Evolutionary conservation across 1,140 invertebrate species (phyloP).

Genomic region (Drosophila kikkawai): DNA sequence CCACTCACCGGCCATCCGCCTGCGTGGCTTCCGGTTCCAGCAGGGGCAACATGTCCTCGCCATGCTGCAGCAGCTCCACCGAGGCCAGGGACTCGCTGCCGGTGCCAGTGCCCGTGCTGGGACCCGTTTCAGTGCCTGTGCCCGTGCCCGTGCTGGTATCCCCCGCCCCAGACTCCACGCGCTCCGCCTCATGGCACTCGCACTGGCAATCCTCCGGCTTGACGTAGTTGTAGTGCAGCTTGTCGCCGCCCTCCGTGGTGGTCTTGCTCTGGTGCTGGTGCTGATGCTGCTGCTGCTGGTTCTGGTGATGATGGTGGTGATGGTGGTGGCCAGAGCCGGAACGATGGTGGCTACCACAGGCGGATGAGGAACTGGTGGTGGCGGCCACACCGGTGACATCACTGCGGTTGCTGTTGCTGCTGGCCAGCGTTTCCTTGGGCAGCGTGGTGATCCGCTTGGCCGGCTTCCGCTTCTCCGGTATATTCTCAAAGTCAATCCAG

Average conservation of each 20-base stretch:
- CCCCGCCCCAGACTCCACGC: conserved; percentile 68
- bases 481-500: conserved; percentile 95
- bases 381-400: conserved; percentile 26
- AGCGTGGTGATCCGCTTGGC: conserved; percentile 93
- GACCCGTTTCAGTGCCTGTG: conserved; percentile 48
- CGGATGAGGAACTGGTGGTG: conserved; percentile 64
- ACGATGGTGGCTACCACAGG: conserved; percentile 62
- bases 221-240: conserved; percentile 90
- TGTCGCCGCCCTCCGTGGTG: conserved; percentile 41
- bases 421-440: conserved; percentile 85
- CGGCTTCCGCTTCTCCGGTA: conserved; percentile 91
- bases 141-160: conserved; percentile 54
- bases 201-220: conserved; percentile 93
- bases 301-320: conserved; percentile 59
- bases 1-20: conserved; percentile 50
- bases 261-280: conserved; percentile 66
- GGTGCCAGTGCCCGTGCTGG: conserved; percentile 44
- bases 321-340: conserved; percentile 39
- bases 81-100: conserved; percentile 71
- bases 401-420: conserved; percentile 28
- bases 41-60: conserved; percentile 79
- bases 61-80: conserved; percentile 74
- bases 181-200: conserved; percentile 90
- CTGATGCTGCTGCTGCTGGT: conserved; percentile 44
- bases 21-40: conserved; percentile 63